Base-by-base conservation (phyloP, 2,888 invertebrate species). In the Dynastes tityus region DNA sequence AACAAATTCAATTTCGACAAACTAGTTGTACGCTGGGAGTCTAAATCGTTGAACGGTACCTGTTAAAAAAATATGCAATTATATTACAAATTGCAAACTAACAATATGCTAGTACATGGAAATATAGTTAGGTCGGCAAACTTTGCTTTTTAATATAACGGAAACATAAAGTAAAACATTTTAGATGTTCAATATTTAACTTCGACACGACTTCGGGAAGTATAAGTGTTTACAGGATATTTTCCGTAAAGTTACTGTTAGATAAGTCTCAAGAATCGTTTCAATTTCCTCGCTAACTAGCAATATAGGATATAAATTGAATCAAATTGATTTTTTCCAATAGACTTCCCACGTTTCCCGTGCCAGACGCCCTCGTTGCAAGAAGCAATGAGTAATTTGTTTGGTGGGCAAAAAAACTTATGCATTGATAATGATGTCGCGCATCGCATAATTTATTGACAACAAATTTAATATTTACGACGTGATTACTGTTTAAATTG, bases 251-350 rank as follows among this genome's bases (percentile, higher is more conserved):
- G 40, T 58, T 73, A 29, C 61, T 58, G 77, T 51, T 68, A 68
- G 67, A 65, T 61, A 77, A 70, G 74, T 78, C 58, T 67, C 40
- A 67, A 45, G 73, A 71, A 61, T 6, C 65, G 65, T 49, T 70
- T 67, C 76, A 67, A 65, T 73, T 68, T 63, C 64, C 75, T 76
- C 78, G 82, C 82, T 85, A 85, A 86, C 84, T 85, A 85, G 85
- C 85, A 84, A 85, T 85, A 85, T 86, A 83, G 84, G 84, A 83
- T 84, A 85, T 86, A 86, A 86, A 86, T 86, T 86, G 84, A 84
- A 85, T 86, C 83, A 73, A 73, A 73, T 61, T 73, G 73, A 58
- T 27, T 73, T 73, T 73, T 73, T 73, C 73, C 73, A 73, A 73
- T 73, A 73, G 45, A 58, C 61, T 40, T 58, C 16, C 37, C 8